phyloP scores from a whole-genome alignment of 2,113 vertebrate species.

The Fregata magnificens region DNA sequence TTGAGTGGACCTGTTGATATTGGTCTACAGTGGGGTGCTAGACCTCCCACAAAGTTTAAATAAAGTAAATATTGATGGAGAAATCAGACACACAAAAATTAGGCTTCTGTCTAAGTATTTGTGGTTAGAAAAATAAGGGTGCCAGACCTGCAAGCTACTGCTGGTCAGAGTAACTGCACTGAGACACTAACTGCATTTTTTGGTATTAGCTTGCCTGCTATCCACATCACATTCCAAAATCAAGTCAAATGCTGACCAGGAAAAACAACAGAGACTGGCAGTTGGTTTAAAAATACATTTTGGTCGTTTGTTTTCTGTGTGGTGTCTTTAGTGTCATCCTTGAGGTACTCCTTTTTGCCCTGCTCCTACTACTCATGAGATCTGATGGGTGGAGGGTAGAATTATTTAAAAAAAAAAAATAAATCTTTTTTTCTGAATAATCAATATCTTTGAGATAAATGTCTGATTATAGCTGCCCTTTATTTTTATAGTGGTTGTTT shows the following conservation, averaged over 20 bases:
- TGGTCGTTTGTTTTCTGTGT: not conserved
- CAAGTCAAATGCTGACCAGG: not conserved
- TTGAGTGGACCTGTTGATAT: constrained; percentile 10
- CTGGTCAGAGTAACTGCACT: constrained; percentile 38
- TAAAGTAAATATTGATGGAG: constrained; percentile 62
- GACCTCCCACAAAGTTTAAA: constrained; percentile 46
- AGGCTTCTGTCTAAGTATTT: constrained; percentile 60
- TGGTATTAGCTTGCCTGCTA: not conserved
- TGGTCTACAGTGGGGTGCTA: not conserved
- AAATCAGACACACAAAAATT: constrained; percentile 45
- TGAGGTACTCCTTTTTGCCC: not conserved
- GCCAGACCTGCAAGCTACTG: constrained; percentile 34
- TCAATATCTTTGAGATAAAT: not conserved
- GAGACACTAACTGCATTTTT: constrained; percentile 49
- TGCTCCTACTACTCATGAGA: not conserved
- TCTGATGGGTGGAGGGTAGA: not conserved
- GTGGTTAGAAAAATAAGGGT: constrained; percentile 45
- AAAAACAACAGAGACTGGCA: not conserved
- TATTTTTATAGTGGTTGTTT: not conserved
- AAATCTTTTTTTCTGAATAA: not conserved
- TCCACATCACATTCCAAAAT: constrained; percentile 20
- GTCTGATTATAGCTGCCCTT: not conserved
- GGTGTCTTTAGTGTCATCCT: not conserved
- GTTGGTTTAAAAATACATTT: not conserved
- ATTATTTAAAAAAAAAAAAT: not conserved